Evolutionary conservation across 1,140 invertebrate species (phyloP).

Genomic region (Heliothis subflexa): DNA sequence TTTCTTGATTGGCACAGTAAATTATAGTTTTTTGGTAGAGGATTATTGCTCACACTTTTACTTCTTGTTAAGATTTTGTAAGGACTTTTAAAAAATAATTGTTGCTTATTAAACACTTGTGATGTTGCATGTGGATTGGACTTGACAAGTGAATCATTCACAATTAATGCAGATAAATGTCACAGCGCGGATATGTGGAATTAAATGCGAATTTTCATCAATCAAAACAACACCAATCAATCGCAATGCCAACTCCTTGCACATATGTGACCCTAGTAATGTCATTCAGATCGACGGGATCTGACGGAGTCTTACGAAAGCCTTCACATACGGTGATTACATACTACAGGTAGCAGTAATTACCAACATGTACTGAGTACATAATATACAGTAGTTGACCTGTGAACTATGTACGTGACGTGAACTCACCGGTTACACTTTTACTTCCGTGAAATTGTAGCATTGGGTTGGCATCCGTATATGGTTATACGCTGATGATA

Average conservation of each 20-base stretch:
- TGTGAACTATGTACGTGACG: constrained; percentile 6
- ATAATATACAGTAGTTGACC: background rate
- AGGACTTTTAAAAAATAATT: background rate
- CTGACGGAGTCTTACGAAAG: no score
- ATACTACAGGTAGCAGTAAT: constrained; percentile 16
- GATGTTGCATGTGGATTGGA: no score
- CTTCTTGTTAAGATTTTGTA: background rate
- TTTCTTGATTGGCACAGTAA: background rate
- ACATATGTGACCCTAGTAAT: no score
- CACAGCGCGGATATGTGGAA: no score
- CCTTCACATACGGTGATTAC: background rate
- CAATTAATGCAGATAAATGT: no score
- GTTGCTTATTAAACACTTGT: background rate
- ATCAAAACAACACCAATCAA: no score
- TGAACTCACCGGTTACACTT: background rate
- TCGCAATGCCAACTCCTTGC: no score
- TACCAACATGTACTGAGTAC: background rate
- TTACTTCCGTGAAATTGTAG: constrained; percentile 27
- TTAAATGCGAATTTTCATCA: no score
- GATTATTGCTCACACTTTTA: constrained; percentile 6
- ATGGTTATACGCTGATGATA: no score
- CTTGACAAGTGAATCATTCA: no score
- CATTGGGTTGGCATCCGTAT: background rate
- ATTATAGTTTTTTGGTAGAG: background rate
- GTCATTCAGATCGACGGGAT: no score